Base-by-base conservation (phyloP, 2,797 vertebrate genomes). In the Dallia pectoralis region DNA sequence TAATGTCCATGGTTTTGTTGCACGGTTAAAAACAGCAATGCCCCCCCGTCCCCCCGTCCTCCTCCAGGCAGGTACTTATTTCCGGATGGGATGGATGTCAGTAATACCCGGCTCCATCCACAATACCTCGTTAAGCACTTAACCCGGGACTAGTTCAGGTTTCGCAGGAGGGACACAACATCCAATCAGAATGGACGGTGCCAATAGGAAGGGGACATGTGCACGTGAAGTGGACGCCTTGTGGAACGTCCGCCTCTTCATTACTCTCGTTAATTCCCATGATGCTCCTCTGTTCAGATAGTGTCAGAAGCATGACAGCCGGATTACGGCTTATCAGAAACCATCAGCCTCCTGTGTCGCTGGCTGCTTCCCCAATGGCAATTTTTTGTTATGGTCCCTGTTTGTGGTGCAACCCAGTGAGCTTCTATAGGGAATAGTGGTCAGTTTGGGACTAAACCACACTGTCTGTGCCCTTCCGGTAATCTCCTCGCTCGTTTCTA, bases 241-340 rank as follows among this genome's bases (percentile, higher is more conserved):
- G 0, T 70, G 22, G 18, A 53, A n/a, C n/a, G 32, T 74, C 72
- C 77, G 83, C 80, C 74, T 81, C 73, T 76, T 77, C 65, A 75
- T 82, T 84, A 59, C 81, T 80, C 79, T 82, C 87, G 85, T 87
- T 89, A 90, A 89, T 85, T 84, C 81, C 72, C 64, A 70, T 84
- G 79, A 86, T 83, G 79, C 79, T 73, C 85, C 84, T 78, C 68
- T 65, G 74, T 75, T 86, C 80, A 84, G 87, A 89, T 86, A 80
- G 82, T 82, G 87, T 90, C 87, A 85, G 75, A 70, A 84, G 74
- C 80, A 69, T 86, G 84, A 87, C 85, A 84, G 79, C 82, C 77
- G 89, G 84, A 91, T 90, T 87, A 89, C 83, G 2, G 80, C 84
- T 90, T 89, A 91, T 91, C 90, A 81, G 84, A 79, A 87, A 81